A percentile compares a stretch with the other conserved stretches of the same genome.
These are phyloP conservation scores for Zonitis immaculata DNA, from an alignment of 2,888 invertebrate species.

Conservation along the genomic window DNA sequence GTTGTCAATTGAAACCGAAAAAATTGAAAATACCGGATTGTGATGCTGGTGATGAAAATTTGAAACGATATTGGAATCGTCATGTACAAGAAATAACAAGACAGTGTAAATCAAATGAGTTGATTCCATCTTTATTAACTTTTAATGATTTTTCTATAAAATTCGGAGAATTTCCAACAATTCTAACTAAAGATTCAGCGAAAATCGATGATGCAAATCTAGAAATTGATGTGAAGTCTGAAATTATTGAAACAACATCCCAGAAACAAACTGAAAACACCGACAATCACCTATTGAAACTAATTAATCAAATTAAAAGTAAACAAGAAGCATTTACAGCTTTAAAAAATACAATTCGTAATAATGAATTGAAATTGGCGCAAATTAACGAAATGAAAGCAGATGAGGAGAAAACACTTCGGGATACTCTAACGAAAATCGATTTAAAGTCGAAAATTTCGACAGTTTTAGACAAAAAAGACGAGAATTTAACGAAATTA, in stretches of 20 bases:
- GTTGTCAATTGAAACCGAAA: slow-evolving; percentile 35
- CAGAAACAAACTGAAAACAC: slow-evolving; percentile 5
- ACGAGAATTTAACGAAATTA: slow-evolving; percentile 57
- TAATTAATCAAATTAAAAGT: slow-evolving; percentile 45
- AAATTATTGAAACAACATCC: neutral
- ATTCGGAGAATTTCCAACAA: neutral
- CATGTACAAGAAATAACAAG: slow-evolving; percentile 41
- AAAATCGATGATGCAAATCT: no score
- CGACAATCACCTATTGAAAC: slow-evolving; percentile 34
- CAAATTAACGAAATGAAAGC: slow-evolving; percentile 29
- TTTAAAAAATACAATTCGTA: slow-evolving; percentile 26
- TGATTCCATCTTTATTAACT: slow-evolving; percentile 43
- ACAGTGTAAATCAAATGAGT: slow-evolving; percentile 38
- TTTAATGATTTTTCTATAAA: slow-evolving; percentile 33
- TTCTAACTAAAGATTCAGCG: neutral
- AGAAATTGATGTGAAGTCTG: no score
- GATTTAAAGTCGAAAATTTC: slow-evolving; percentile 58
- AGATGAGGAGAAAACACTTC: slow-evolving; percentile 48
- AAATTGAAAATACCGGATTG: slow-evolving; percentile 38
- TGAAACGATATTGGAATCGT: slow-evolving; percentile 43
- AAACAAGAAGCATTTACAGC: slow-evolving; percentile 35
- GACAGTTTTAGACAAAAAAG: slow-evolving; percentile 61
- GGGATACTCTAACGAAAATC: slow-evolving; percentile 45
- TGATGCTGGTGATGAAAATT: slow-evolving; percentile 31
- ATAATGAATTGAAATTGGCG: slow-evolving; percentile 23